Evolutionary conservation across 2,888 invertebrate species (phyloP).

Genomic region (Polymixis flavicincta): DNA sequence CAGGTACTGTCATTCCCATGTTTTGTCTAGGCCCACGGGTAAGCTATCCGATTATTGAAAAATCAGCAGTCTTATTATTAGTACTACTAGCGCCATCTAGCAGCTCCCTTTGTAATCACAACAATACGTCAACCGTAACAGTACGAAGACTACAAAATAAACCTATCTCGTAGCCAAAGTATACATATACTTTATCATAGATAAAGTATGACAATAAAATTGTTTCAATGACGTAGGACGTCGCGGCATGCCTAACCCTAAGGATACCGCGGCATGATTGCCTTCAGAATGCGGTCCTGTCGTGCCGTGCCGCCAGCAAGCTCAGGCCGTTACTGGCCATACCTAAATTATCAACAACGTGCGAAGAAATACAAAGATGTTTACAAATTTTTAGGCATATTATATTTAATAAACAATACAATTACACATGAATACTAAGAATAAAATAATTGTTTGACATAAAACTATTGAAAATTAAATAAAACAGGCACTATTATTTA

Average conservation of each 20-base stretch:
- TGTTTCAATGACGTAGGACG: background rate
- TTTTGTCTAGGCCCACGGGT: no score
- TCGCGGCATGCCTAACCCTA: background rate
- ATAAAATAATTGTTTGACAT: constrained; percentile 61
- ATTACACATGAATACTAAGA: constrained; percentile 57
- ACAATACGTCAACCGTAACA: background rate
- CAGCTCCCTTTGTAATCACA: background rate
- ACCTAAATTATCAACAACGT: background rate
- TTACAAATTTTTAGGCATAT: constrained; percentile 47
- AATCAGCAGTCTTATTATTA: background rate
- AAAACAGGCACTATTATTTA: constrained; percentile 47
- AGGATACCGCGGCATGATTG: background rate
- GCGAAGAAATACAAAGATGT: background rate
- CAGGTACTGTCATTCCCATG: no score
- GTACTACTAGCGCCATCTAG: constrained; percentile 54
- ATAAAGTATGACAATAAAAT: background rate
- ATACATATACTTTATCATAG: no score
- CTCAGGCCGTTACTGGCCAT: background rate
- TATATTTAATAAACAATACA: constrained; percentile 66
- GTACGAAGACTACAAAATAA: no score
- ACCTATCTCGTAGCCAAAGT: no score
- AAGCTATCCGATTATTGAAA: no score
- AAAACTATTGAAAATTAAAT: constrained; percentile 59
- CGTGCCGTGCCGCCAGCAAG: background rate
- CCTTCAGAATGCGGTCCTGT: background rate